Percentiles rank a stretch among this genome's conserved stretches.
These are phyloP conservation scores for Apodemia duryi DNA, from an alignment of 2,888 invertebrate genomes.

Conservation along the genomic window DNA sequence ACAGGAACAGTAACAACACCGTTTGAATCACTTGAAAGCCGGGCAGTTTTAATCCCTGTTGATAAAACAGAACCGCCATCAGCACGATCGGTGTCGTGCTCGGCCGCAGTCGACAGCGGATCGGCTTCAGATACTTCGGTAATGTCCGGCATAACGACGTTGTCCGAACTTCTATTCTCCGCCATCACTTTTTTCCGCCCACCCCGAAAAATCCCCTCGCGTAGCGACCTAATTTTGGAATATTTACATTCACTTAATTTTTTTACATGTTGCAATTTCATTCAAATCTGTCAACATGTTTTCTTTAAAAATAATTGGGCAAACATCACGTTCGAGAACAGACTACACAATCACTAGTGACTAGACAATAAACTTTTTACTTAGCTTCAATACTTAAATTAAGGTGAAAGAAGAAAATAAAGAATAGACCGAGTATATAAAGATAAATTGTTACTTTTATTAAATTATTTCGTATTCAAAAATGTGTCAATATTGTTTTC, in stretches of 20 bases:
- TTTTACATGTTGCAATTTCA: slow-evolving; percentile 16
- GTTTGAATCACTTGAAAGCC: slow-evolving; percentile 56
- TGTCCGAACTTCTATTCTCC: slow-evolving; percentile 77
- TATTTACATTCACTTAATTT: slow-evolving; percentile 21
- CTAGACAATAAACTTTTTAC: too few species aligned
- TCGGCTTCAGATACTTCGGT: slow-evolving; percentile 81
- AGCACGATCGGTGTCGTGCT: slow-evolving; percentile 77
- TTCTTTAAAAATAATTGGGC: slow-evolving; percentile 1
- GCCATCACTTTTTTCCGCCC: slow-evolving; percentile 62
- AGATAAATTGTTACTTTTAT: too few species aligned
- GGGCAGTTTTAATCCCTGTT: slow-evolving; percentile 49
- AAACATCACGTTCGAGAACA: slow-evolving; percentile 5
- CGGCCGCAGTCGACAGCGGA: slow-evolving; percentile 80
- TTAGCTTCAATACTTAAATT: too few species aligned
- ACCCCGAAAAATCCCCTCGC: slow-evolving; percentile 43
- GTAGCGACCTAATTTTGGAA: slow-evolving; percentile 41
- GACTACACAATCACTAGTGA: neutral
- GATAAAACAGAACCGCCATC: slow-evolving; percentile 66
- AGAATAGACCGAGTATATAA: too few species aligned
- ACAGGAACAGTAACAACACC: slow-evolving; percentile 79
- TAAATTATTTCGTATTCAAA: too few species aligned
- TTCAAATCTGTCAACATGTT: neutral
- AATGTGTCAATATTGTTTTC: too few species aligned
- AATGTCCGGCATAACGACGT: slow-evolving; percentile 85
- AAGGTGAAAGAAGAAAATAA: too few species aligned